A percentile compares a stretch with the other conserved stretches of the same genome.
phyloP scores from a whole-genome alignment of 2,113 vertebrate species.

The Cranoglanis bouderius region DNA sequence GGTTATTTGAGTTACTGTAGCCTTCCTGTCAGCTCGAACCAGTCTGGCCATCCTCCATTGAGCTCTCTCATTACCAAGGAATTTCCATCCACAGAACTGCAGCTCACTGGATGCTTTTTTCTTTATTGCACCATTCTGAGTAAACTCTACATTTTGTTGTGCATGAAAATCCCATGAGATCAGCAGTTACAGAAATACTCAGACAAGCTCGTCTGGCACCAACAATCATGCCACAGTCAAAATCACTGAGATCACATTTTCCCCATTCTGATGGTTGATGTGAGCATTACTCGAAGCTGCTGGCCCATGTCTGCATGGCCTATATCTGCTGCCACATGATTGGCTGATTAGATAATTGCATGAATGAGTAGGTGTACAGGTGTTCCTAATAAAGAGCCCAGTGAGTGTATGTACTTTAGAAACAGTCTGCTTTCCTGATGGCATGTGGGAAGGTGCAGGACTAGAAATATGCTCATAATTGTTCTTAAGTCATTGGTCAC shows the following conservation, averaged over 20 bases:
- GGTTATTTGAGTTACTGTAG: too few relatives aligned
- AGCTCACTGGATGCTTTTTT: too few relatives aligned
- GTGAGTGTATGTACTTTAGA: background rate
- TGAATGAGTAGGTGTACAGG: background rate
- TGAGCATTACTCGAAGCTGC: background rate
- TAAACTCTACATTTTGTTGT: too few relatives aligned
- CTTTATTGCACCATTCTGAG: too few relatives aligned
- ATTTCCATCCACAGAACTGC: too few relatives aligned
- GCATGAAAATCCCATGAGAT: too few relatives aligned
- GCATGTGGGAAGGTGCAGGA: background rate
- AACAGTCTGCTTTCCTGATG: background rate
- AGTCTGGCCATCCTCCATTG: too few relatives aligned
- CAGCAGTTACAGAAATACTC: background rate
- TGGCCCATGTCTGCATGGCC: background rate
- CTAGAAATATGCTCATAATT: background rate
- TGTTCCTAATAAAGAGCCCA: background rate
- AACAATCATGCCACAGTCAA: background rate
- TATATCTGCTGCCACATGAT: background rate
- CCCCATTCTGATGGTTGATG: background rate
- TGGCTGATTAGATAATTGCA: background rate
- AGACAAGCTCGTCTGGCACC: background rate
- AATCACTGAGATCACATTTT: background rate
- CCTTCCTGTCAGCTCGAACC: too few relatives aligned
- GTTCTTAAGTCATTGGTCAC: background rate
- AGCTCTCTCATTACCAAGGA: too few relatives aligned